Evolutionary conservation across 2,113 vertebrate species (phyloP).

Genomic region (Ochotona curzoniae): DNA sequence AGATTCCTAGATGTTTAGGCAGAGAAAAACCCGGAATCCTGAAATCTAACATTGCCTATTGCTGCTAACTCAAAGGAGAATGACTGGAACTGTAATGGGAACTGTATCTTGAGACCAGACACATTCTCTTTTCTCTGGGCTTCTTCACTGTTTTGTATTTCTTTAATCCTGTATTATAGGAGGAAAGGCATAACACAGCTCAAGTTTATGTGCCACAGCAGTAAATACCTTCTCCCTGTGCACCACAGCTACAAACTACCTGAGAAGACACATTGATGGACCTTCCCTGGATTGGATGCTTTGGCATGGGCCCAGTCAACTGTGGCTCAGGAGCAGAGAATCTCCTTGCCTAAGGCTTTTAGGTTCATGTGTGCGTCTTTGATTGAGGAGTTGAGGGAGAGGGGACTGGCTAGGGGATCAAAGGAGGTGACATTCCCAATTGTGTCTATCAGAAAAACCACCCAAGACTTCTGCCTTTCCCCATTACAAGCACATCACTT

Average conservation of each 20-base stretch:
- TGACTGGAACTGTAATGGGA: not conserved
- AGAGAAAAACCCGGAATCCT: slow-evolving; percentile 3
- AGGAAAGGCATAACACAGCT: not conserved
- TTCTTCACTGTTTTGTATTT: not conserved
- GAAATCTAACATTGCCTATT: not conserved
- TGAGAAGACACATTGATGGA: not conserved
- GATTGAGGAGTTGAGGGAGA: not conserved
- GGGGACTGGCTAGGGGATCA: not conserved
- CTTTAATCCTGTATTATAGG: not conserved
- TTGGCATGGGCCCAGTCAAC: not conserved
- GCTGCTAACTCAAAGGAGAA: not conserved
- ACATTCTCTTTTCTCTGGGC: not conserved
- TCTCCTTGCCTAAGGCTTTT: not conserved
- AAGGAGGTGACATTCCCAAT: not conserved
- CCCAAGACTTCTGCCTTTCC: not conserved
- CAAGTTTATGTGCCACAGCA: not conserved
- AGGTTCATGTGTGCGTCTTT: not conserved
- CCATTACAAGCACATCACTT: not conserved
- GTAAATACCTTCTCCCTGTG: not conserved
- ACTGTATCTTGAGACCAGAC: not conserved
- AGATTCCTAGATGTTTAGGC: not conserved
- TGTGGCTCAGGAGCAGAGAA: not conserved
- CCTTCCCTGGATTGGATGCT: not conserved
- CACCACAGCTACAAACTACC: not conserved
- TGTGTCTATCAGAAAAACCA: not conserved